These are phyloP conservation scores for Conomelus anceps DNA, from an alignment of 2,888 invertebrate genomes.

Conservation along the genomic window DNA sequence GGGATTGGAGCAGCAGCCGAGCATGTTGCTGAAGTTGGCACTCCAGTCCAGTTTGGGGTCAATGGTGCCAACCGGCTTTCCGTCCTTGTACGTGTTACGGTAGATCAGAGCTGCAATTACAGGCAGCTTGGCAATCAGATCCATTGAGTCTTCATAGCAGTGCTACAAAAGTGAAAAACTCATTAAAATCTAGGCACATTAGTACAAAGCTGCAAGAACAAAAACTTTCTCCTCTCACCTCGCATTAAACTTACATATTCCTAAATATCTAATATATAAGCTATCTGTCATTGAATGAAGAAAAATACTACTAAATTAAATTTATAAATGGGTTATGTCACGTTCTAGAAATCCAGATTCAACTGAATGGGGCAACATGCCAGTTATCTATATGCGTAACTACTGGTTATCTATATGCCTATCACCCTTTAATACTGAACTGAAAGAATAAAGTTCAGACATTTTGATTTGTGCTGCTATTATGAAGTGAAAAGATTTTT, in stretches of 20 bases:
- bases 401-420: no score
- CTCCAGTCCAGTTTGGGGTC: conserved; percentile 89
- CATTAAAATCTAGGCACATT: background rate
- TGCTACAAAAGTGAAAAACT: conserved; percentile 45
- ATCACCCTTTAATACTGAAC: no score
- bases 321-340: no score
- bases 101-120: conserved; percentile 92
- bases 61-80: conserved; percentile 80
- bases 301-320: no score
- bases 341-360: no score
- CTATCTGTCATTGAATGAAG: background rate
- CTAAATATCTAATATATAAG: no score
- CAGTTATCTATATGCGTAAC: no score
- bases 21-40: conserved; percentile 84
- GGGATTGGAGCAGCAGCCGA: conserved; percentile 75
- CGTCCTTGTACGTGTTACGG: conserved; percentile 73
- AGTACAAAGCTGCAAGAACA: background rate
- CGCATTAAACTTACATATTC: no score
- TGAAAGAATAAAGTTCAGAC: no score
- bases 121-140: conserved; percentile 89
- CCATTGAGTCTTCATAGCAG: conserved; percentile 88
- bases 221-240: background rate
- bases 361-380: no score
- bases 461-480: no score
- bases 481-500: no score